Evolutionary conservation across 2,797 vertebrate genomes (phyloP), one percentile per base, ranked within the genome.

Genomic region (Leucoraja ocellata): DNA sequence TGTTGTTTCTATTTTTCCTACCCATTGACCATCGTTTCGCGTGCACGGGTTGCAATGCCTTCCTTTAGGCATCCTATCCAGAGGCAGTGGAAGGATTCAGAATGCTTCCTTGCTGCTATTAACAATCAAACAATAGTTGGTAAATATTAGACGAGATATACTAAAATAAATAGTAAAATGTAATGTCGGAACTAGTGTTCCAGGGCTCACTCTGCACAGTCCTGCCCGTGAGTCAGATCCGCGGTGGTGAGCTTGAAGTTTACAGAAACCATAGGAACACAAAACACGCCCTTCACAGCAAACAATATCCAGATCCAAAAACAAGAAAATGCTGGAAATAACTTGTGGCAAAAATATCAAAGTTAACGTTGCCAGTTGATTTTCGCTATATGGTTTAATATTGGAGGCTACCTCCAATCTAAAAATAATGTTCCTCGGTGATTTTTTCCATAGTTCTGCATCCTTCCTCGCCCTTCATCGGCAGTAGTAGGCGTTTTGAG

Each of bases 11-110:
- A 36, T 13, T 13, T 28, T 28, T 46, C 90, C 96, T 94, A 97
- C 97, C 97, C 97, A 98, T 94, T 95, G 95, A 0, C 95, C 95
- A 14, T 94, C 90, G 0, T 63, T 94, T 86, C 94, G 94, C 25
- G 93, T 74, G 28, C 94, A 79, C n/a, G 65, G 94, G n/a, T 94
- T 94, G 76, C 23, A 91, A 0, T 94, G 93, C 91, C 94, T 94
- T 86, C 95, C 94, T 95, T 96, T 96, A 3, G 95, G 68, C 97
- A 98, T 97, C 68, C 93, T 95, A 36, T 63, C 77, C 76, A 54
- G 21, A 0, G n/a, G 2, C 58, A 23, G 46, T 46, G 46, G 21
- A 25, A 23, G 4, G 21, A 73, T 73, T 23, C 71, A 18, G 11
- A 73, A 73, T 25, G 58, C 7, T 32, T 80, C 93, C 77, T 61